Evolutionary conservation across 1,140 invertebrate genomes (phyloP).

Genomic region (Octopus bimaculoides): DNA sequence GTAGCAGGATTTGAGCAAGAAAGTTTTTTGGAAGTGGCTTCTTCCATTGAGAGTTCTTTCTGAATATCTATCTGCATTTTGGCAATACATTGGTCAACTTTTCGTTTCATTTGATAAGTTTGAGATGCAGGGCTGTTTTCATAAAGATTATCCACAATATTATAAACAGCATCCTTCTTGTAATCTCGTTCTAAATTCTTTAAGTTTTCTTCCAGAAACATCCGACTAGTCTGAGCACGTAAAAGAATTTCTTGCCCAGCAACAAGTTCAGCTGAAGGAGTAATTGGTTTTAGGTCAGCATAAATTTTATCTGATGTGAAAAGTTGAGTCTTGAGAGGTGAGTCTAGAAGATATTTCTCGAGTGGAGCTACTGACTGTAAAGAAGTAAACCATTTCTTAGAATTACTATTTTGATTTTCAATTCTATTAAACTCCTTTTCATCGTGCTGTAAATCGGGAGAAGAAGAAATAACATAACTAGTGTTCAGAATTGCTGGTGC

Average conservation of each 20-base stretch:
- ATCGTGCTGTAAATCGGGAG: too few species aligned
- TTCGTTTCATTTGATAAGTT: not conserved
- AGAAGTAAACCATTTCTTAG: too few species aligned
- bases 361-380: not conserved
- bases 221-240: not conserved
- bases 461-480: too few species aligned
- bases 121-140: not conserved
- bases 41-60: not conserved
- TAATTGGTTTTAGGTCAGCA: not conserved
- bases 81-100: not conserved
- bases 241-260: not conserved
- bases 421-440: too few species aligned
- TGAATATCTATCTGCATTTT: slow-evolving; percentile 7
- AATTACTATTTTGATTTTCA: too few species aligned
- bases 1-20: not conserved
- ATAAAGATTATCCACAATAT: not conserved
- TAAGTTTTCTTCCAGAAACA: not conserved
- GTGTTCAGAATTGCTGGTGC: too few species aligned
- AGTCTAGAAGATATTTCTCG: not conserved
- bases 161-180: not conserved
- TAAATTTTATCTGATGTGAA: slow-evolving; percentile 5
- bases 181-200: not conserved
- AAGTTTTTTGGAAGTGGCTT: not conserved
- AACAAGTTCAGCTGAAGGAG: not conserved
- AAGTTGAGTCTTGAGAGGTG: not conserved